Base-by-base conservation (phyloP, 2,888 invertebrate species). In the Drosophila mercatorum region DNA sequence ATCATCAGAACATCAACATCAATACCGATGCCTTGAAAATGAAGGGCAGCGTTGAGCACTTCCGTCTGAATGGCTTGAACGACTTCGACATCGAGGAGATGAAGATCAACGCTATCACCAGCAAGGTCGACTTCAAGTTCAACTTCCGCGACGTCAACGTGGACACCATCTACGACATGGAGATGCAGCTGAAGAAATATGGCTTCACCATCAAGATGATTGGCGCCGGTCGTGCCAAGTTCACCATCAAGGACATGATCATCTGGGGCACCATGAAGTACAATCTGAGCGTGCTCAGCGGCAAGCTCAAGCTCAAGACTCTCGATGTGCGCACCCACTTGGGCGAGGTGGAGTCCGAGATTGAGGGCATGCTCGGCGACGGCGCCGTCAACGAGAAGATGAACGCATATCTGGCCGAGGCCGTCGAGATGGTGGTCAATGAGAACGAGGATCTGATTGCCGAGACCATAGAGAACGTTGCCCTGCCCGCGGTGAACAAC, bases 191-290 rank as follows among this genome's bases (percentile, higher is more conserved):
- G 40, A 89, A 91, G 71, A 86, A 92, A 52, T 87, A 57, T 61
- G 92, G 92, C 61, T 84, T 92, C 66, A 92, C 92, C 40, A 70
- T 92, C 38, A 87, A 92, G 38, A 26, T 92, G 56, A 49, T 90
- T 28, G 92, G 92, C 66, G 83, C 80, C 22, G 92, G 92, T 3
- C 80, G 84, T 17, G 84, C 91, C 56, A 86, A 83, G 22, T 81
- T 92, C 55, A 76, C 88, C 59, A 75, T 92, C 49, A 86, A 78
- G 63, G 81, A 91, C 44, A 81, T 92, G 72, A 31, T 59, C 10
- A 79, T 92, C 70, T 80, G 70, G 70, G 91, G 91, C 31, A 76
- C 68, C 11, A 14, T 91, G 41, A 92, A 87, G 62, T 92, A 92
- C 75, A 84, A 87, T 3, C 63, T 91, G 62, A 84, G 90, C 41